These are phyloP conservation scores for Toxostoma redivivum DNA, from an alignment of 2,113 vertebrate genomes.

Conservation along the genomic window DNA sequence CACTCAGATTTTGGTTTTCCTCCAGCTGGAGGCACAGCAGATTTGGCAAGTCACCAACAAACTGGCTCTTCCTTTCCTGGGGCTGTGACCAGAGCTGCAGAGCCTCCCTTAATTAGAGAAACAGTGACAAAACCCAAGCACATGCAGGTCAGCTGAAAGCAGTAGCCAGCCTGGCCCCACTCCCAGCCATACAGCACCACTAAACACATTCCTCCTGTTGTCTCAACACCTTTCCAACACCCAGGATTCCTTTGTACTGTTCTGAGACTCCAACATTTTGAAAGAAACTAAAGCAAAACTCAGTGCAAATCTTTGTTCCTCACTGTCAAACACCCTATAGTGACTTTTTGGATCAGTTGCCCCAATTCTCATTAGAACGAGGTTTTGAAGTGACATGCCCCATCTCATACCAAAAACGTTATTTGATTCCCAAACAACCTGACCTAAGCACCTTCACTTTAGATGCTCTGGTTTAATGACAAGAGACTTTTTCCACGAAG, in stretches of 20 bases:
- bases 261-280: not conserved
- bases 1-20: not conserved
- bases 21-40: not conserved
- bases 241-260: not conserved
- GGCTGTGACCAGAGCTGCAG: not conserved
- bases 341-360: not conserved
- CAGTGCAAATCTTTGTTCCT: not conserved
- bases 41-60: not conserved
- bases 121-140: not conserved
- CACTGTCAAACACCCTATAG: not conserved
- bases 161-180: not conserved
- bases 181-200: not conserved
- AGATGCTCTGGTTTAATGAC: not conserved
- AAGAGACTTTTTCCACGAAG: not conserved
- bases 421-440: not conserved
- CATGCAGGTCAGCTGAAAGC: not conserved
- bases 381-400: not conserved
- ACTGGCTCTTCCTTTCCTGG: not conserved
- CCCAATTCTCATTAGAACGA: not conserved
- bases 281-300: not conserved
- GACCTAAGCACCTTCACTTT: not conserved
- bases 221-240: not conserved
- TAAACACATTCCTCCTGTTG: not conserved
- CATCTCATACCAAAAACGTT: not conserved
- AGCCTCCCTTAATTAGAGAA: not conserved